Evolutionary conservation across 2,888 invertebrate genomes (phyloP), one percentile per base, ranked within the genome.

Genomic region (Macrophya annulata): DNA sequence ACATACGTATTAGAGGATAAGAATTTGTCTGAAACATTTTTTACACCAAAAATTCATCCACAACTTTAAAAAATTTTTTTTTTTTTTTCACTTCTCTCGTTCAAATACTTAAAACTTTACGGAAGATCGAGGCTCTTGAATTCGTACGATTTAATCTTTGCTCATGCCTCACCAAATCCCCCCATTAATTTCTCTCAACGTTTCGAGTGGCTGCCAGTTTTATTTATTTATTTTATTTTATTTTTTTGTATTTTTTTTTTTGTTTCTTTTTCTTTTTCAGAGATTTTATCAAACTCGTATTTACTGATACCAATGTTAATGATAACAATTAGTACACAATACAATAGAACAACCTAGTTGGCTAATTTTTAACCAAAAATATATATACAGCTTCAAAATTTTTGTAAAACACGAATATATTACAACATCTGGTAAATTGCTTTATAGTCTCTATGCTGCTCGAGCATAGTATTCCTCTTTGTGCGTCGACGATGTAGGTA

Each of bases 181-280:
- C 48, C 88, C 90, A 88, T 89, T 90, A 90, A 87, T 89, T 86
- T 86, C 62, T 87, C 82, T 81, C 84, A 85, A 85, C 85, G 4
- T 68, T 81, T 37, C 77, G 25, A 77, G 55, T 48, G 77, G 48
- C 25, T 55, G 31, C 51, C 31, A 77, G 51, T 5, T 17, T 77
- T 37, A 31, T 55, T 55, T 15, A 10, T 12, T 31, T 77, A 55
- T 55, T 45, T 21, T 74, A 48, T 55, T 55, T 77, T n/a, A n/a
- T n/a, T 25, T 21, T 45, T 12, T 25, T 48, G 9, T 31, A 31
- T 31, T 31, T 31, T 31, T 31, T 31, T 31, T 31, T 31, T 3
- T 3, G 31, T 17, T 71, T 71, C 71, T 3, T 37, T 71, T 9
- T 45, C n/a, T 4, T 12, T 21, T 12, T 25, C 62, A 3, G 21